Evolutionary conservation across 1,140 invertebrate species (phyloP).

Genomic region (Drosophila sulfurigaster): DNA sequence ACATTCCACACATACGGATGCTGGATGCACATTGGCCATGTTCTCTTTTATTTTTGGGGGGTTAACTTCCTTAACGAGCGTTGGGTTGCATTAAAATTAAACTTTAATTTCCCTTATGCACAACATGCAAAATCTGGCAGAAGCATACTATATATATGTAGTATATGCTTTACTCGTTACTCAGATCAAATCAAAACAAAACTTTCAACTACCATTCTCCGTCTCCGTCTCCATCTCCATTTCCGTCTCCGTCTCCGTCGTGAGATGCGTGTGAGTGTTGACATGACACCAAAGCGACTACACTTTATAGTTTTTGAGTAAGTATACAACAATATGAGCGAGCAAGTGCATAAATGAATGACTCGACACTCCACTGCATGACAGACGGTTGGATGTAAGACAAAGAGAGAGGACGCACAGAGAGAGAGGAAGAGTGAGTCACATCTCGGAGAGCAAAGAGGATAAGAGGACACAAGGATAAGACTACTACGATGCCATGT

Average conservation of each 20-base stretch:
- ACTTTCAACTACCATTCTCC: conserved; percentile 6
- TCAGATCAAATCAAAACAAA: conserved; percentile 64
- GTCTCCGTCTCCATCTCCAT: neutral
- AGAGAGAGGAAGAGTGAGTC: neutral
- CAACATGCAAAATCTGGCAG: conserved; percentile 37
- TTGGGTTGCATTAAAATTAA: conserved; percentile 56
- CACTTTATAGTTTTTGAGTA: conserved; percentile 66
- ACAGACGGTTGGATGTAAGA: conserved; percentile 10
- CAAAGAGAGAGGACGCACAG: too few species aligned
- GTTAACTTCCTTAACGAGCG: conserved; percentile 11
- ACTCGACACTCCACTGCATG: conserved; percentile 49
- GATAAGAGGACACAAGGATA: neutral
- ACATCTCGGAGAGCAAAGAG: conserved; percentile 1
- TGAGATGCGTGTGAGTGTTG: conserved; percentile 37
- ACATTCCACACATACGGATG: neutral
- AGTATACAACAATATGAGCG: conserved; percentile 60
- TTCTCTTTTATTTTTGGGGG: neutral
- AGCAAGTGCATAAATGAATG: conserved; percentile 70
- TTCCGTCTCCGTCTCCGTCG: neutral
- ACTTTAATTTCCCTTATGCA: conserved; percentile 45
- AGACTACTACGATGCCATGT: conserved; percentile 17
- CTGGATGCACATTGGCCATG: neutral
- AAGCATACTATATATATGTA: too few species aligned
- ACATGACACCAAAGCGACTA: conserved; percentile 62
- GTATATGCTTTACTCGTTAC: conserved; percentile 5